A percentile compares a stretch with the other conserved stretches of the same genome.
These are phyloP conservation scores for Hydropsyche betteni DNA, from an alignment of 2,888 invertebrate genomes.

Conservation along the genomic window DNA sequence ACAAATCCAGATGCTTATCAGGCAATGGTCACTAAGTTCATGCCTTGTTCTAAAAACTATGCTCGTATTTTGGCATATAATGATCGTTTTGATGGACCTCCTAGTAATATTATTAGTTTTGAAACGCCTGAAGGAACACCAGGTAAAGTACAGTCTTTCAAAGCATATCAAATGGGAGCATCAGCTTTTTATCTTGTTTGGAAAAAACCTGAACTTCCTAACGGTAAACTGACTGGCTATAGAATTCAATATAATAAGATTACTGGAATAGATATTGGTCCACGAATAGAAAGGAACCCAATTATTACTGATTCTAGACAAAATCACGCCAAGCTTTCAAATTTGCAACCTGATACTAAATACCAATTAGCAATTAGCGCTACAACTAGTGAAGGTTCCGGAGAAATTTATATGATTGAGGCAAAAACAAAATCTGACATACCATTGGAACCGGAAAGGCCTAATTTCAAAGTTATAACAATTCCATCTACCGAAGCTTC, in stretches of 20 bases:
- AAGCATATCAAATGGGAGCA: conserved; percentile 87
- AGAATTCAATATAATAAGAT: conserved; percentile 88
- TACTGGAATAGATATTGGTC: conserved; percentile 69
- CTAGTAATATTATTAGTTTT: conserved; percentile 84
- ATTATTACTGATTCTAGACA: conserved; percentile 81
- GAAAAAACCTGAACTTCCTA: conserved; percentile 90
- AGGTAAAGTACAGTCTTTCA: conserved; percentile 84
- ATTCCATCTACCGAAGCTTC: conserved; percentile 74
- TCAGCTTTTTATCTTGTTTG: conserved; percentile 90
- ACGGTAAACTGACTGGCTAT: conserved; percentile 92
- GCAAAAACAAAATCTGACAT: conserved; percentile 73
- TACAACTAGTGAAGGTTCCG: conserved; percentile 88
- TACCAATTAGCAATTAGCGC: conserved; percentile 89
- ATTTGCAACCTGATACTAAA: conserved; percentile 84
- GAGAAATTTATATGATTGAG: conserved; percentile 86
- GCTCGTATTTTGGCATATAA: conserved; percentile 92
- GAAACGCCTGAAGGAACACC: conserved; percentile 92
- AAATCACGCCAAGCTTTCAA: conserved; percentile 83
- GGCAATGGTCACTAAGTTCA: conserved; percentile 83
- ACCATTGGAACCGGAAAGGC: conserved; percentile 71
- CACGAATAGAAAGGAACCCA: conserved; percentile 76
- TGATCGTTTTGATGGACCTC: conserved; percentile 89
- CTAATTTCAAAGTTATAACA: conserved; percentile 74
- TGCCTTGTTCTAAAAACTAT: conserved; percentile 87
- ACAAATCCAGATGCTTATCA: conserved; percentile 75